phyloP scores from a whole-genome alignment of 2,113 vertebrate species.

The Malurus cyaneus region DNA sequence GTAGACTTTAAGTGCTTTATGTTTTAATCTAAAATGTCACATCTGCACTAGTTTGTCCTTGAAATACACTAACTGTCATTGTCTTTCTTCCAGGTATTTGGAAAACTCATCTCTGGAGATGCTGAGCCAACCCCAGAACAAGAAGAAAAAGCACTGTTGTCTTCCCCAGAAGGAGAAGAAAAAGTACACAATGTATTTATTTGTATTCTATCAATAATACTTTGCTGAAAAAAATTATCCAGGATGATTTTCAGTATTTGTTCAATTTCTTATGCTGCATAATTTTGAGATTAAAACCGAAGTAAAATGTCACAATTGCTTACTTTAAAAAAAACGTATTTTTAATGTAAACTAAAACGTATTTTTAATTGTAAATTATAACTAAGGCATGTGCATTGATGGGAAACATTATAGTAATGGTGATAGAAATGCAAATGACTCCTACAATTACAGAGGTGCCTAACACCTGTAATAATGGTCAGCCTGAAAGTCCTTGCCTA shows the following conservation, averaged over 20 bases:
- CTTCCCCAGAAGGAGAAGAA: slow-evolving; percentile 98
- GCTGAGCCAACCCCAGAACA: slow-evolving; percentile 97
- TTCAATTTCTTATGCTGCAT: not conserved
- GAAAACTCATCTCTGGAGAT: slow-evolving; percentile 96
- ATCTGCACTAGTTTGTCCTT: not conserved
- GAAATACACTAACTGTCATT: not conserved
- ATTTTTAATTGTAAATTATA: not conserved
- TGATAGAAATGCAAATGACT: not conserved
- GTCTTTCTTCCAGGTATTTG: slow-evolving; percentile 85
- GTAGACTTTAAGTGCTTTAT: not conserved
- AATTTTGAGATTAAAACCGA: not conserved
- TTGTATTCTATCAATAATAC: slow-evolving; percentile 71
- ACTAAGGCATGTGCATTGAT: not conserved
- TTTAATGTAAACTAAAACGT: not conserved
- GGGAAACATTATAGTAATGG: not conserved
- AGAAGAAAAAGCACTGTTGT: slow-evolving; percentile 94
- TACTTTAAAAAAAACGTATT: not conserved
- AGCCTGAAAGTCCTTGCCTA: not conserved
- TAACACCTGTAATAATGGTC: not conserved
- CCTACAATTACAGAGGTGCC: not conserved
- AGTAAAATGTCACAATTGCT: not conserved
- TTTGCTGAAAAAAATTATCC: slow-evolving; percentile 19
- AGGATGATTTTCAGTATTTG: not conserved
- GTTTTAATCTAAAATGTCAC: not conserved
- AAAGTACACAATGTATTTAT: slow-evolving; percentile 92